Percentiles rank a stretch among this genome's conserved stretches.
Evolutionary conservation across 2,113 vertebrate genomes (phyloP).

Genomic region (Bombycilla garrulus): DNA sequence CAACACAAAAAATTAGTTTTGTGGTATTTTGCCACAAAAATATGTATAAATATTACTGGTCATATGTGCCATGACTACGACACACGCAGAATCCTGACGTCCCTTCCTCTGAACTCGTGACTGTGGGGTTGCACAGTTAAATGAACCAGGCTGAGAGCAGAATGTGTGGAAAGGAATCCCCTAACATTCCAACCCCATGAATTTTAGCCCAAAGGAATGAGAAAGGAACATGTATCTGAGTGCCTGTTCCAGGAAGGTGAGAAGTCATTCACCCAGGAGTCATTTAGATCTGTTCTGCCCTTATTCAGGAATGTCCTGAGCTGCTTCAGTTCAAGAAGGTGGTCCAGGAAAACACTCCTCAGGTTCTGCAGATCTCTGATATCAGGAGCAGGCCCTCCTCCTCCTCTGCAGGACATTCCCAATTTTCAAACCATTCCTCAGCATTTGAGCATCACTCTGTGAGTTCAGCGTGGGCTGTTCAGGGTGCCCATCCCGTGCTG

Average conservation of each 20-base stretch:
- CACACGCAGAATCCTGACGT: not conserved
- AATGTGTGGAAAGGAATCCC: not conserved
- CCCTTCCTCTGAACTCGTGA: not conserved
- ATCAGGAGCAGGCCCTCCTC: not conserved
- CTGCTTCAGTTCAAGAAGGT: not conserved
- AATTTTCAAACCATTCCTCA: not conserved
- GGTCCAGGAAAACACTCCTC: not conserved
- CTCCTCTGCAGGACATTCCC: not conserved
- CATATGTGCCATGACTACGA: fast-evolving
- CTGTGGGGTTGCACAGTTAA: not conserved
- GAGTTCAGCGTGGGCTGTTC: not conserved
- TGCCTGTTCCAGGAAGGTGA: not conserved
- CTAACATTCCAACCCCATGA: not conserved
- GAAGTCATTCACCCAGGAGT: not conserved
- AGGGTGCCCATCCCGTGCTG: not conserved
- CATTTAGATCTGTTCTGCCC: not conserved
- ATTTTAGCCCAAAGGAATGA: not conserved
- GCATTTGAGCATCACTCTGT: not conserved
- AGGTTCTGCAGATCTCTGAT: not conserved
- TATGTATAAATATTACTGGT: not conserved
- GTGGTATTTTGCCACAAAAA: not conserved
- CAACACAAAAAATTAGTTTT: not conserved
- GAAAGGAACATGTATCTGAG: not conserved
- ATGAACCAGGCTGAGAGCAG: not conserved
- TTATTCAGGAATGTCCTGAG: not conserved